These are phyloP conservation scores for Iphiclides podalirius DNA, from an alignment of 2,888 invertebrate genomes.

Conservation along the genomic window DNA sequence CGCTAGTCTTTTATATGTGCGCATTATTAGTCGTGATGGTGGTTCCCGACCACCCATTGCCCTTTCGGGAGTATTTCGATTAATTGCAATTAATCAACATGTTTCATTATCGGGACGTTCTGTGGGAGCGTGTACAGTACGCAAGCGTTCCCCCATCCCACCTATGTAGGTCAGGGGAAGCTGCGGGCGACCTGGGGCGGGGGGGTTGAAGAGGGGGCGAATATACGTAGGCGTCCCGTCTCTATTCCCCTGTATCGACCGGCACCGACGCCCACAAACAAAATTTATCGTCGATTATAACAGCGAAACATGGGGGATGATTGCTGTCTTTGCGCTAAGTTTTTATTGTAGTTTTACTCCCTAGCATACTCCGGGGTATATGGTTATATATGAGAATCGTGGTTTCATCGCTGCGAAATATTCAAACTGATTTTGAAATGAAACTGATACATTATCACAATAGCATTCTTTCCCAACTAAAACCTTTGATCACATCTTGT, in stretches of 20 bases:
- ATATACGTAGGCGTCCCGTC: conserved; percentile 49
- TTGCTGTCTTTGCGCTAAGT: neutral
- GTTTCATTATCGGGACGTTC: conserved; percentile 6
- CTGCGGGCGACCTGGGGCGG: conserved; percentile 41
- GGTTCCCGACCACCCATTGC: too few species aligned
- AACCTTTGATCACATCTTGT: too few species aligned
- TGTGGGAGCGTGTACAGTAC: conserved; percentile 34
- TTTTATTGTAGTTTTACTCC: too few species aligned
- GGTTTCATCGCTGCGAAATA: too few species aligned
- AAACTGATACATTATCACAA: too few species aligned
- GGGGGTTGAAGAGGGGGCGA: conserved; percentile 29
- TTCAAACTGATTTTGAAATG: too few species aligned
- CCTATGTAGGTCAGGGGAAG: conserved; percentile 64
- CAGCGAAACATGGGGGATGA: conserved; percentile 1
- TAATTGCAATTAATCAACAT: conserved; percentile 25
- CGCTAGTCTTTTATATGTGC: too few species aligned
- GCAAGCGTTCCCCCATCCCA: conserved; percentile 42
- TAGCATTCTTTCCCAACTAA: too few species aligned
- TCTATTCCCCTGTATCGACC: conserved; percentile 59
- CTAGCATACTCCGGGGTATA: too few species aligned
- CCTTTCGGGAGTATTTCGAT: too few species aligned
- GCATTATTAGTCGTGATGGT: too few species aligned
- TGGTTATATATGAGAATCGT: too few species aligned
- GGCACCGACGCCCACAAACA: conserved; percentile 40
- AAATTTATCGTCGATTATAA: conserved; percentile 39